Conservation (phyloP, 2,888 invertebrate genomes). For the Dendrolimus pini region DNA sequence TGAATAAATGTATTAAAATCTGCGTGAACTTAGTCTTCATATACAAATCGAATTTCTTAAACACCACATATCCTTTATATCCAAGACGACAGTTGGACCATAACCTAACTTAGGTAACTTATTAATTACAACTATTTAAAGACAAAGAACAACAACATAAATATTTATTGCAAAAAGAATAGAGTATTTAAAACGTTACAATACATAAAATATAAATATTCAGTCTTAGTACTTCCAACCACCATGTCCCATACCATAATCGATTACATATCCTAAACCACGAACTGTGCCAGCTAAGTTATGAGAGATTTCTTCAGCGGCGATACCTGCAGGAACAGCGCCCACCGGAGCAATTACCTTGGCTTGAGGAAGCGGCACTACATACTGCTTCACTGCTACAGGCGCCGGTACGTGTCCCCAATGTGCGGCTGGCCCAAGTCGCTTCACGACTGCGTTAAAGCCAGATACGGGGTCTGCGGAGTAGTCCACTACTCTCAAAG, state of each 20-base stretch:
- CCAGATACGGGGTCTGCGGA: constrained; percentile 53
- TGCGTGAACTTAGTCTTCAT: too few species aligned
- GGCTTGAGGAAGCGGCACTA: constrained; percentile 1
- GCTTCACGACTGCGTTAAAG: constrained; percentile 66
- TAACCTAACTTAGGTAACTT: too few species aligned
- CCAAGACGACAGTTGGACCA: too few species aligned
- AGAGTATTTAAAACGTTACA: too few species aligned
- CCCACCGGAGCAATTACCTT: constrained; percentile 18
- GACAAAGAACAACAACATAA: too few species aligned
- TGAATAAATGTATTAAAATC: too few species aligned
- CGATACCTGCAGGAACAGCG: constrained; percentile 20
- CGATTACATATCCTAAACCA: constrained; percentile 15
- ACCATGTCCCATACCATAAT: constrained; percentile 6
- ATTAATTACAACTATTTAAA: too few species aligned
- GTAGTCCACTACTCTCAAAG: constrained; percentile 61
- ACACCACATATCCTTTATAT: too few species aligned
- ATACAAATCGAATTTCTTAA: too few species aligned
- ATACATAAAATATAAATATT: too few species aligned
- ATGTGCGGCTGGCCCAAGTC: constrained; percentile 52
- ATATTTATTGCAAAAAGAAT: too few species aligned
- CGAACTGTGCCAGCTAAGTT: constrained; percentile 17
- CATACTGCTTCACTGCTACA: constrained; percentile 18
- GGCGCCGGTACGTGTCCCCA: constrained; percentile 18
- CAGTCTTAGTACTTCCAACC: constrained; percentile 8
- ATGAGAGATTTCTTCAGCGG: constrained; percentile 1